Conservation (phyloP, 2,888 invertebrate species). For the Colletes collaris region DNA sequence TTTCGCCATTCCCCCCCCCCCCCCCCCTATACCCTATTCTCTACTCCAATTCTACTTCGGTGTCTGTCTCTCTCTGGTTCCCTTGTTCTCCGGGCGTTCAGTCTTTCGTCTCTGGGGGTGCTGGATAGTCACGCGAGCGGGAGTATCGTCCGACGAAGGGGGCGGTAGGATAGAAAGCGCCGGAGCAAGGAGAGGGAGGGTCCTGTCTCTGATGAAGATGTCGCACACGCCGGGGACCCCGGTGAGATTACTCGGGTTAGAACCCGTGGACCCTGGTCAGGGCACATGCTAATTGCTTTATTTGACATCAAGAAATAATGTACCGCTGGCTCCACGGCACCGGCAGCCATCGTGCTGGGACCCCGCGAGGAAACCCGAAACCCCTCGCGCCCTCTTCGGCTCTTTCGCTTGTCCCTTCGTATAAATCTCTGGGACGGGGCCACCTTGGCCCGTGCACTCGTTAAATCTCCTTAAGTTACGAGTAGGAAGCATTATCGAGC, state of each 20-base stretch:
- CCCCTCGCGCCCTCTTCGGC: conserved; percentile 46
- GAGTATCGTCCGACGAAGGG: conserved; percentile 59
- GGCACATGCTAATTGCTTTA: conserved; percentile 83
- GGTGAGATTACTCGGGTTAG: conserved; percentile 80
- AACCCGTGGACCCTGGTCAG: conserved; percentile 79
- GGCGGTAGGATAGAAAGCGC: conserved; percentile 62
- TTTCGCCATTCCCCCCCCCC: conserved; percentile 36
- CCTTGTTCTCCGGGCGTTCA: conserved; percentile 39
- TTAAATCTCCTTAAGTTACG: conserved; percentile 42
- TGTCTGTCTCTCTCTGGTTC: conserved; percentile 24
- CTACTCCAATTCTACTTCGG: conserved; percentile 39
- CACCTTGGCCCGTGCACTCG: conserved; percentile 31
- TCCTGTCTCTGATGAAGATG: conserved; percentile 82
- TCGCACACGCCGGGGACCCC: conserved; percentile 82
- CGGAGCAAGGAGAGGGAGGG: conserved; percentile 64
- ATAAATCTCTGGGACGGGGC: conserved; percentile 51
- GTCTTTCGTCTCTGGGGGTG: conserved; percentile 72
- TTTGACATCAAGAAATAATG: conserved; percentile 83
- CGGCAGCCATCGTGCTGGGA: conserved; percentile 56
- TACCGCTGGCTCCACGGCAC: conserved; percentile 67
- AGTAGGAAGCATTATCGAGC: conserved; percentile 19
- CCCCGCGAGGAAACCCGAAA: conserved; percentile 69
- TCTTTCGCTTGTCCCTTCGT: conserved; percentile 46
- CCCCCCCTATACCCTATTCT: background rate
- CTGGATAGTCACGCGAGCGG: conserved; percentile 72